These are phyloP conservation scores for Phalangium opilio DNA, from an alignment of 2,888 invertebrate genomes.

Conservation along the genomic window DNA sequence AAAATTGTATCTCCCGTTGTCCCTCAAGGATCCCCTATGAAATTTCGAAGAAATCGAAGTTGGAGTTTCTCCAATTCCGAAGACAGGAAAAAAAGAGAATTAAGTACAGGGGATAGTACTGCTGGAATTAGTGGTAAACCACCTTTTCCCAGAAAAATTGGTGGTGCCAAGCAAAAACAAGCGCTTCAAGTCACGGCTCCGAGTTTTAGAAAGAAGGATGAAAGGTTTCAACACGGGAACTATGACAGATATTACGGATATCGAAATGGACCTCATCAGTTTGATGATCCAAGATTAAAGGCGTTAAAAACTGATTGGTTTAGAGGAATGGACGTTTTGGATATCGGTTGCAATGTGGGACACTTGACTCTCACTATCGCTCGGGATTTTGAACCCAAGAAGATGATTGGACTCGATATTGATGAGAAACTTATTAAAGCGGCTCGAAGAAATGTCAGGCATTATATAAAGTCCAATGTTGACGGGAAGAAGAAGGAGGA, in stretches of 20 bases:
- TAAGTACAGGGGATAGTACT: conserved; percentile 3
- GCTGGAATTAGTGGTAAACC: not conserved
- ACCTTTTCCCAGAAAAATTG: conserved; percentile 5
- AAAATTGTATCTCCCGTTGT: conserved; percentile 85
- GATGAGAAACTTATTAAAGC: conserved; percentile 67
- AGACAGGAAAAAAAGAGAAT: conserved; percentile 9
- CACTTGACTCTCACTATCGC: conserved; percentile 84
- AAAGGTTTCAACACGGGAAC: conserved; percentile 83
- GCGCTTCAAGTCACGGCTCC: not conserved
- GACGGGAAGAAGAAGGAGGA: conserved; percentile 17
- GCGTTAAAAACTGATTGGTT: conserved; percentile 72
- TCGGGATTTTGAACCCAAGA: conserved; percentile 63
- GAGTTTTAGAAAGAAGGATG: conserved; percentile 47
- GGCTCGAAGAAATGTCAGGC: conserved; percentile 51
- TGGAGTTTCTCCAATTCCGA: conserved; percentile 11
- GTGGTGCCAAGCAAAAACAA: conserved; percentile 5
- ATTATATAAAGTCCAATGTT: conserved; percentile 23
- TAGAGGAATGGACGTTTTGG: conserved; percentile 74
- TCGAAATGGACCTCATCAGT: conserved; percentile 51
- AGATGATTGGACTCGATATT: conserved; percentile 84
- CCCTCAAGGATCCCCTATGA: conserved; percentile 54
- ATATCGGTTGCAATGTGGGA: conserved; percentile 96
- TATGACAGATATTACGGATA: conserved; percentile 95
- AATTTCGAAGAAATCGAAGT: conserved; percentile 17
- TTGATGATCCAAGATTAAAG: conserved; percentile 65